Conservation (phyloP, 2,113 vertebrate species). For the Anguilla japonica region DNA sequence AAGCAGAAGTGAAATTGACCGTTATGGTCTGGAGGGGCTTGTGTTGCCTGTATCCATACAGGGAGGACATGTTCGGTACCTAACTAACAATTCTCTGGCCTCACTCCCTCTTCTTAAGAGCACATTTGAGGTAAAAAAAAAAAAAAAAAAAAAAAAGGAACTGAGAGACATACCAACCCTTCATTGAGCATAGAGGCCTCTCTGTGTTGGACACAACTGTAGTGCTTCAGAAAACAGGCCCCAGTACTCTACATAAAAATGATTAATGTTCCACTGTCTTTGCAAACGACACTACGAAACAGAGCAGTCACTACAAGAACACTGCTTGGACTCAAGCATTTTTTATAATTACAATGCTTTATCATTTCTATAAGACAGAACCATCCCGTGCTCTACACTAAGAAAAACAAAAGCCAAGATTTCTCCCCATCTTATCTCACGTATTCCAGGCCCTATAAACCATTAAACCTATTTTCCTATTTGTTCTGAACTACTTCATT, state of each 20-base stretch:
- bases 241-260: background rate
- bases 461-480: background rate
- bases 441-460: background rate
- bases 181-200: background rate
- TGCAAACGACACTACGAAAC: background rate
- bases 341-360: background rate
- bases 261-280: background rate
- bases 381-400: background rate
- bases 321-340: background rate
- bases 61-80: background rate
- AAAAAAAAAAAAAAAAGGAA: background rate
- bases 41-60: background rate
- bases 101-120: background rate
- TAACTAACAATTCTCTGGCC: background rate
- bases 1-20: constrained; percentile 30
- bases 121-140: background rate
- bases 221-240: background rate
- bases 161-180: background rate
- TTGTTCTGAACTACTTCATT: background rate
- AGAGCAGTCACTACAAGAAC: background rate
- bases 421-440: background rate
- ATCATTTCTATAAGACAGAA: background rate
- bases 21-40: background rate
- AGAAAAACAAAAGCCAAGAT: background rate
- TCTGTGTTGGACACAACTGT: background rate